Evolutionary conservation across 2,888 invertebrate genomes (phyloP).

Genomic region (Copidosoma aretas): DNA sequence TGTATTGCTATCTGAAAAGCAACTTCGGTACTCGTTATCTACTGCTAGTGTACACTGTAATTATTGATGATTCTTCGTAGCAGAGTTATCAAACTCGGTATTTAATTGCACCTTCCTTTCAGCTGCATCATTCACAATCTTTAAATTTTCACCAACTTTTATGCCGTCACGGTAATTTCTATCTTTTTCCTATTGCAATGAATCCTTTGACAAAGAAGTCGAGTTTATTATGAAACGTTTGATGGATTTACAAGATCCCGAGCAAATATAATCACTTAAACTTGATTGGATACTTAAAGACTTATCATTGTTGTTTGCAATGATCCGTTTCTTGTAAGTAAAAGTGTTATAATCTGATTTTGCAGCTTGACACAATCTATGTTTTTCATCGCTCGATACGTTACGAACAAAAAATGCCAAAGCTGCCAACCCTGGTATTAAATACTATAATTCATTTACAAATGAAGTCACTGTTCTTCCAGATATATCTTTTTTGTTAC

Average conservation of each 20-base stretch:
- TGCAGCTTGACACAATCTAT: neutral
- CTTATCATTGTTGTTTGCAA: neutral
- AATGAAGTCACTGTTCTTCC: conserved; percentile 5
- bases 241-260: neutral
- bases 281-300: neutral
- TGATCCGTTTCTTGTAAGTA: neutral
- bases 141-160: too few species aligned
- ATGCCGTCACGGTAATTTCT: too few species aligned
- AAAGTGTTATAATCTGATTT: conserved; percentile 2
- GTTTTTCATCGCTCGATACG: conserved; percentile 2
- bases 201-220: too few species aligned
- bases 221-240: neutral
- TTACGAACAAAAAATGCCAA: conserved; percentile 7
- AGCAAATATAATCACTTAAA: neutral
- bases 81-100: too few species aligned
- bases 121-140: too few species aligned
- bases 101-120: too few species aligned
- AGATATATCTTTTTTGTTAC: conserved; percentile 11
- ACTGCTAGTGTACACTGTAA: too few species aligned
- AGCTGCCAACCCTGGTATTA: conserved; percentile 7
- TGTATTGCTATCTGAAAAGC: too few species aligned
- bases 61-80: too few species aligned
- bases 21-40: too few species aligned
- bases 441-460: conserved; percentile 12
- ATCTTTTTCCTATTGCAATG: too few species aligned